Evolutionary conservation across 2,888 invertebrate species (phyloP), one percentile per base, ranked within the genome.

Genomic region (Smittia sp.): DNA sequence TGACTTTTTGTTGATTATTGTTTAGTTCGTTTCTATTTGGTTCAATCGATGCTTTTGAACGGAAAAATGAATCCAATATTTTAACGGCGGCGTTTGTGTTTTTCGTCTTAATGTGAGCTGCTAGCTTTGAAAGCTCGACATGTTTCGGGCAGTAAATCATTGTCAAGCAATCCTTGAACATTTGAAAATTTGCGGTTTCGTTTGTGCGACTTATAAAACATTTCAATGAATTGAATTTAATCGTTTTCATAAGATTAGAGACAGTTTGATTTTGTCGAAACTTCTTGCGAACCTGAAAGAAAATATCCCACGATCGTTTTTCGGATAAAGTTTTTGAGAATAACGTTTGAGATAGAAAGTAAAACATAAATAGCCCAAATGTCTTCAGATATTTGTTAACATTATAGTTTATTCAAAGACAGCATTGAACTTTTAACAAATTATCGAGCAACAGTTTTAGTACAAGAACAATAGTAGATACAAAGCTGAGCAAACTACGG

Each of bases 381-480:
- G 11, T 3, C 11, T 46, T 69, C 11, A 69, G 24, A 52, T 27
- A 69, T 54, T 69, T 69, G n/a, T 22, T 22, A 15, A 46, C 22
- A 46, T 68, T 68, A 68, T 41, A 41, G 41, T 68, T 68, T 32
- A 15, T 25, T 15, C 13, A 25, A 24, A 25, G 13, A 69, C 15
- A 32, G 20, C 25, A 20, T n/a, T 13, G 13, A 46, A 69, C 41
- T 32, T 46, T 46, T 32, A 52, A 69, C 7, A 32, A 69, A 52
- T 69, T 15, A 69, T 41, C 27, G 69, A 69, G 52, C 69, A 69
- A 69, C 22, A 69, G 20, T 41, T 69, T 69, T 52, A 69, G 69
- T 69, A 69, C 69, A 69, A 69, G 52, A 69, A 46, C 54, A 41
- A 69, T 32, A 52, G 69, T 69, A 69, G 69, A 39, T 41, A 24